These are phyloP conservation scores for Tragulus kanchil DNA, from an alignment of 2,113 vertebrate genomes.

Conservation along the genomic window DNA sequence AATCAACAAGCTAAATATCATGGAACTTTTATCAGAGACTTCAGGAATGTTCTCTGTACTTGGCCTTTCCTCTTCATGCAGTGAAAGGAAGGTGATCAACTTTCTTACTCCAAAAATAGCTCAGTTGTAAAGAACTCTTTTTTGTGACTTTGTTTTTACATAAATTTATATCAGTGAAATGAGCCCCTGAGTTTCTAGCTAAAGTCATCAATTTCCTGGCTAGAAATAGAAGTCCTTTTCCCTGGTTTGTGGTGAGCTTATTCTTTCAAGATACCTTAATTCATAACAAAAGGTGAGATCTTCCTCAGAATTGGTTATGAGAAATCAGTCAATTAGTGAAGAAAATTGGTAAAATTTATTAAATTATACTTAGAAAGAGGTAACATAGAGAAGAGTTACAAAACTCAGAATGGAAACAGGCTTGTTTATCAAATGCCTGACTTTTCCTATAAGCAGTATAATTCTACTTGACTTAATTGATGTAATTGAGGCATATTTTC, in stretches of 20 bases:
- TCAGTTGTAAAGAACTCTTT: conserved; percentile 39
- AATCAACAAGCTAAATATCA: not conserved
- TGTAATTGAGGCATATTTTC: conserved; percentile 23
- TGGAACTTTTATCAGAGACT: not conserved
- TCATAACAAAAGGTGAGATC: conserved; percentile 26
- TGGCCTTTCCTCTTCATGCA: not conserved
- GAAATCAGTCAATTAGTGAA: conserved; percentile 35
- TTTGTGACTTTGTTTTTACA: conserved; percentile 4
- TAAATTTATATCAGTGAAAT: conserved; percentile 47
- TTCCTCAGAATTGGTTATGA: not conserved
- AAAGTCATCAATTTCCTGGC: conserved; percentile 39
- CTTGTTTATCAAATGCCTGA: conserved; percentile 28
- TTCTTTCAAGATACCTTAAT: conserved; percentile 12
- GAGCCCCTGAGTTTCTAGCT: not conserved
- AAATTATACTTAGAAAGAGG: conserved; percentile 5
- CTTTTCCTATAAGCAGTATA: not conserved
- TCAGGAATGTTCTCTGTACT: not conserved
- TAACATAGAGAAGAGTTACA: not conserved
- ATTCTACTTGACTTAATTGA: conserved; percentile 34
- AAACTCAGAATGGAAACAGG: not conserved
- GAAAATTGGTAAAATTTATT: conserved; percentile 45
- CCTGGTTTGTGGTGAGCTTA: not conserved
- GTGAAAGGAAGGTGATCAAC: not conserved
- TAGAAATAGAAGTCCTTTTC: not conserved
- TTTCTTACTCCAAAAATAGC: not conserved